Evolutionary conservation across 2,797 vertebrate species (phyloP).

Genomic region (Halcyon smyrnensis): DNA sequence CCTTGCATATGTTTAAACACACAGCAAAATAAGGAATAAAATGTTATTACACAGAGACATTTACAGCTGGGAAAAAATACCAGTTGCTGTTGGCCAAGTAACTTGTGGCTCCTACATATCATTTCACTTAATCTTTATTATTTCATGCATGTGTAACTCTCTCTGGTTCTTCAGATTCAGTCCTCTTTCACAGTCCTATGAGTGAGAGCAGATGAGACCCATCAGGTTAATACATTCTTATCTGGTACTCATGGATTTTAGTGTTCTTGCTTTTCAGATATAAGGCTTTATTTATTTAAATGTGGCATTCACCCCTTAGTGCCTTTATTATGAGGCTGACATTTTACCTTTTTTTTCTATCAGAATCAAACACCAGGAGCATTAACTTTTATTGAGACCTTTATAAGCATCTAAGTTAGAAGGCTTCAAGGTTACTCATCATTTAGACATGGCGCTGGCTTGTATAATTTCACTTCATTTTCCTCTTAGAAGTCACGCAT

Average conservation of each 20-base stretch:
- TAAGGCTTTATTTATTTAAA: constrained; percentile 66
- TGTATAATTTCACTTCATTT: background rate
- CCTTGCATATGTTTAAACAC: background rate
- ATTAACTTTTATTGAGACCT: constrained; percentile 60
- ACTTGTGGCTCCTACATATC: background rate
- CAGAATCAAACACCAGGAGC: constrained; percentile 20
- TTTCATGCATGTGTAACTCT: background rate
- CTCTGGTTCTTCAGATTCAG: background rate
- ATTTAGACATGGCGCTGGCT: background rate
- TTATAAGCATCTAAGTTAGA: constrained; percentile 37
- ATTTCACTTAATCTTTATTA: constrained; percentile 3
- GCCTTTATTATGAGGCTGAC: constrained; percentile 58
- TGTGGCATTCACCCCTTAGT: constrained; percentile 60
- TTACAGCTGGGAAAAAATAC: background rate
- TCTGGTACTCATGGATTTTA: constrained; percentile 15
- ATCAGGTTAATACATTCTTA: constrained; percentile 43
- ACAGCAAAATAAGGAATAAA: background rate
- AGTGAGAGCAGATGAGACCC: constrained; percentile 11
- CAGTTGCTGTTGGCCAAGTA: background rate
- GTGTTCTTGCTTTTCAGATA: constrained; percentile 33
- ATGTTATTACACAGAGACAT: background rate
- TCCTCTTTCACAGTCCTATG: background rate
- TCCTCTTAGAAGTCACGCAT: background rate
- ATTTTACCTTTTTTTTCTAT: constrained; percentile 41
- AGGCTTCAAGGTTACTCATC: constrained; percentile 18